Percentiles rank a stretch among this genome's conserved stretches.
Conservation (phyloP, 2,888 invertebrate genomes). For the Polydesmus complanatus region DNA sequence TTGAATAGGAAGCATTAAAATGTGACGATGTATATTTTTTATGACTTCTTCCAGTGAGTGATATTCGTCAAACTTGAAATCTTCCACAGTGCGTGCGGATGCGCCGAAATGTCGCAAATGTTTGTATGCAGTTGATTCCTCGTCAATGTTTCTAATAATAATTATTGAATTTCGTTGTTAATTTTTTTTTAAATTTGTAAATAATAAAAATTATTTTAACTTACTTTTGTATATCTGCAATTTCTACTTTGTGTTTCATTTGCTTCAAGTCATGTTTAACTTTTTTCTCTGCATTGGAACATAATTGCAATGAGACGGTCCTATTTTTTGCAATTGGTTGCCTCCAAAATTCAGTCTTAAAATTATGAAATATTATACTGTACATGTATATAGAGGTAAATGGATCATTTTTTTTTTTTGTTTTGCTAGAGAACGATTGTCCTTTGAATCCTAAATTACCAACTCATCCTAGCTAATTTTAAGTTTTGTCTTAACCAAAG, state of each 20-base stretch:
- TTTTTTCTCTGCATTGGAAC: too few relatives aligned
- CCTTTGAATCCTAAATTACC: too few relatives aligned
- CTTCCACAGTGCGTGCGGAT: background rate
- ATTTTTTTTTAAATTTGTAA: background rate
- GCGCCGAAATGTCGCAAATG: background rate
- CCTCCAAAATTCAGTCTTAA: too few relatives aligned
- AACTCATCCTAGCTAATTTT: too few relatives aligned
- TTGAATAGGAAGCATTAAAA: background rate
- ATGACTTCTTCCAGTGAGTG: conserved; percentile 10
- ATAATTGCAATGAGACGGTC: too few relatives aligned
- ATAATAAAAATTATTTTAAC: background rate
- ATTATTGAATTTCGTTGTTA: background rate
- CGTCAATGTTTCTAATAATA: background rate
- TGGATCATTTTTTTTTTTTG: too few relatives aligned
- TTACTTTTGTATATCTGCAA: background rate
- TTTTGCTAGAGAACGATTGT: too few relatives aligned
- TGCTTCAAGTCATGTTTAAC: too few relatives aligned
- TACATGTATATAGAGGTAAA: too few relatives aligned
- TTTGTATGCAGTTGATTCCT: background rate
- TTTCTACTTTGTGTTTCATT: background rate
- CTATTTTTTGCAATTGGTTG: too few relatives aligned
- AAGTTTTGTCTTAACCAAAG: too few relatives aligned
- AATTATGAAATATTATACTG: too few relatives aligned
- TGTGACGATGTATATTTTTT: background rate
- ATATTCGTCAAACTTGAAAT: conserved; percentile 11